These are phyloP conservation scores for Pachliopta kotzebuea DNA, from an alignment of 2,888 invertebrate species.

Conservation along the genomic window DNA sequence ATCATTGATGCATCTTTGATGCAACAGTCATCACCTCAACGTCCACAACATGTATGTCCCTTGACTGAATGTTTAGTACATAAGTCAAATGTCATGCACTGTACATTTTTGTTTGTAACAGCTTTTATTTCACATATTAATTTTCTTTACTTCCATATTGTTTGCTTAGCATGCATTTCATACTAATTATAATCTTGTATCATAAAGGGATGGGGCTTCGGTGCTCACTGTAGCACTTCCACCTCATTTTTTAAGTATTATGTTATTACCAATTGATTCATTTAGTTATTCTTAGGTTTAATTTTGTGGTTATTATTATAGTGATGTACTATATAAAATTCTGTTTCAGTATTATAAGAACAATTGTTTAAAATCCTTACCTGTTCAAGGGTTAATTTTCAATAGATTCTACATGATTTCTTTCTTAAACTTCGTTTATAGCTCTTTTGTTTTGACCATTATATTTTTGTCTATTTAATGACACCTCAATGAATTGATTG, in stretches of 20 bases:
- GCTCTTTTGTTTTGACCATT: no score
- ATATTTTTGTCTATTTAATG: no score
- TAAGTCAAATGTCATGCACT: slow-evolving; percentile 33
- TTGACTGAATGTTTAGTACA: slow-evolving; percentile 39
- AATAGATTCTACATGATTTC: no score
- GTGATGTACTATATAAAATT: neutral
- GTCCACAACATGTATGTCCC: slow-evolving; percentile 78
- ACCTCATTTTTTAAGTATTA: slow-evolving; percentile 1
- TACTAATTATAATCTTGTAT: slow-evolving; percentile 13
- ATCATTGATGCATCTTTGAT: slow-evolving; percentile 79
- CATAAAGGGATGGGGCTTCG: neutral
- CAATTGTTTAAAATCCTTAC: no score
- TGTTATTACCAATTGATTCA: neutral
- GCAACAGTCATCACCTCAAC: slow-evolving; percentile 76
- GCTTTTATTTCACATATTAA: slow-evolving; percentile 27
- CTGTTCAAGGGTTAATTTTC: no score
- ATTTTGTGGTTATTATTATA: neutral
- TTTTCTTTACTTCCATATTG: slow-evolving; percentile 21
- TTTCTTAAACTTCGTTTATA: no score
- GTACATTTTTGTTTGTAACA: slow-evolving; percentile 15
- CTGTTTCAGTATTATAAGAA: neutral
- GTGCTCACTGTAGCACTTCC: neutral
- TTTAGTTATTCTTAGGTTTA: neutral
- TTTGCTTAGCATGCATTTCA: slow-evolving; percentile 33
- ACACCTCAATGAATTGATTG: no score